Base-by-base conservation (phyloP, 2,888 invertebrate species). In the Phoronis australis region DNA sequence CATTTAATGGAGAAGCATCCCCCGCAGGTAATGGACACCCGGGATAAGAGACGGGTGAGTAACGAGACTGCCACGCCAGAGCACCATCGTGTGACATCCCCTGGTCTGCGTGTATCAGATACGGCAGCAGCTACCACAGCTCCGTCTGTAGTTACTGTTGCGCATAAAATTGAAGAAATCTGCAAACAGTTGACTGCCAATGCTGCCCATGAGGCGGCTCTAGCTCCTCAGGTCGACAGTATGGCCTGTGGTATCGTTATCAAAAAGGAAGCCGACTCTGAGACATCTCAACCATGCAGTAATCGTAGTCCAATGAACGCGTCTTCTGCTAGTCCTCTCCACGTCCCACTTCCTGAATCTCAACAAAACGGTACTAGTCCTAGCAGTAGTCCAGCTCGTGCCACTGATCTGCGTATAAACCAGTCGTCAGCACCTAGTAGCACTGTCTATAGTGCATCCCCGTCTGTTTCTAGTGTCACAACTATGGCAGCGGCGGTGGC, bases 1-100 rank as follows among this genome's bases (percentile, higher is more conserved):
- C 69, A 69, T 52, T 59, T 67, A 45, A 52, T 62, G 37, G 64
- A 65, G 41, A 60, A 45, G 18, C 69, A 69, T 48, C 60, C 58
- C 15, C 58, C 62, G 3, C 60, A 61, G 43, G 54, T 59, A 23
- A 45, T 50, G 38, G 59, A 60, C 50, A 59, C 61, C 4, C 51
- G 43, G 22, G 25, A 37, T 1, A 23, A 31, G 3, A 26, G 37
- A 6, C 40, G 51, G 18, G 5, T 40, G 1, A 40, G 45, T 25
- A 42, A 45, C 22, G 38, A n/a, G 12, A n/a, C n/a, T n/a, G n/a
- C n/a, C n/a, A n/a, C n/a, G n/a, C n/a, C n/a, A n/a, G n/a, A n/a
- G n/a, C n/a, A n/a, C n/a, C n/a, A n/a, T n/a, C n/a, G n/a, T n/a
- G 58, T 31, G 47, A 57, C 37, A 45, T 52, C 23, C 38, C 22